These are phyloP conservation scores for Trogon melanurus DNA, from an alignment of 2,113 vertebrate genomes.

Conservation along the genomic window DNA sequence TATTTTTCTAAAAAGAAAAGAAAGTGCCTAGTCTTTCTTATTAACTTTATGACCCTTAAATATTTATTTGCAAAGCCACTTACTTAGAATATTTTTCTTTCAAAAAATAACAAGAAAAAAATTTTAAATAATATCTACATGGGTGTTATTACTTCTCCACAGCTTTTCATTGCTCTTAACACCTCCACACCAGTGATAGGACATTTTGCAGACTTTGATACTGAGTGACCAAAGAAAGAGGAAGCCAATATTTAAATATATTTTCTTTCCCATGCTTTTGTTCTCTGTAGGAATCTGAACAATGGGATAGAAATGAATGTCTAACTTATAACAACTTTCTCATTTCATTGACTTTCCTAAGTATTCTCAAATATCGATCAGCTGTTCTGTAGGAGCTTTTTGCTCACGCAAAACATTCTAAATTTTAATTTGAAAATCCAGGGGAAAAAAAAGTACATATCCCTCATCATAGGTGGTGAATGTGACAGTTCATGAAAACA, in stretches of 20 bases:
- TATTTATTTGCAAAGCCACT: background rate
- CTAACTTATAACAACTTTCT: background rate
- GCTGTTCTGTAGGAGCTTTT: background rate
- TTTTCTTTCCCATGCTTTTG: background rate
- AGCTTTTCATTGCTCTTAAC: background rate
- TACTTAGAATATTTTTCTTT: background rate
- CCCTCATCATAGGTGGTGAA: background rate
- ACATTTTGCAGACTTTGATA: background rate
- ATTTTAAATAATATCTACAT: background rate
- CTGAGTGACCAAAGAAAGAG: background rate
- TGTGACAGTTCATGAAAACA: background rate
- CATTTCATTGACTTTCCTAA: background rate
- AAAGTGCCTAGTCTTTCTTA: background rate
- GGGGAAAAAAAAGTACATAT: accelerated
- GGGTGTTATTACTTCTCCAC: background rate
- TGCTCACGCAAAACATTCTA: background rate
- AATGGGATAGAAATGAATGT: background rate
- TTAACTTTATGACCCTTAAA: background rate
- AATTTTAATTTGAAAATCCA: background rate
- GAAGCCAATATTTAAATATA: background rate
- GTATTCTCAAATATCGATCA: background rate
- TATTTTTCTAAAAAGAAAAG: background rate
- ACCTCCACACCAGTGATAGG: background rate
- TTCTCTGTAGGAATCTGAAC: background rate
- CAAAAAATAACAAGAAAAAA: background rate